Evolutionary conservation across 2,888 invertebrate genomes (phyloP).

Genomic region (Tachystola acroxantha): DNA sequence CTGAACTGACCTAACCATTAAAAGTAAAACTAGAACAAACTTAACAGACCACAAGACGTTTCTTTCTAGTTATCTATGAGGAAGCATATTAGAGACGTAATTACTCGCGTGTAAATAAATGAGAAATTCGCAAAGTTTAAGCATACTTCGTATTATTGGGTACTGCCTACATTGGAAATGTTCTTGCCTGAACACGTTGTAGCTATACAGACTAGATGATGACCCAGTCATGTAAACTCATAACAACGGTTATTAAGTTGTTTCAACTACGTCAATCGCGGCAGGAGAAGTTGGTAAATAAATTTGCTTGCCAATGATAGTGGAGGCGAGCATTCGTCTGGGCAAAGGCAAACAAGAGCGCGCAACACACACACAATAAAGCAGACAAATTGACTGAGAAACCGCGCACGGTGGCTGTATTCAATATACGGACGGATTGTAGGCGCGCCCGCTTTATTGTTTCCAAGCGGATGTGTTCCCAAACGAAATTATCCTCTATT

Average conservation of each 20-base stretch:
- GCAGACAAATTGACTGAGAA: slow-evolving; percentile 67
- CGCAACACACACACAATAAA: slow-evolving; percentile 59
- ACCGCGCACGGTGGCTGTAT: slow-evolving; percentile 45
- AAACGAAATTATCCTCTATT: slow-evolving; percentile 27
- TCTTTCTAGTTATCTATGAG: not conserved
- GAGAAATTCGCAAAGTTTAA: not conserved
- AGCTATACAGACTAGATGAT: too few relatives aligned
- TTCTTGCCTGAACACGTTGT: too few relatives aligned
- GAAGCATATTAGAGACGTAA: not conserved
- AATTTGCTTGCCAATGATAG: slow-evolving; percentile 29
- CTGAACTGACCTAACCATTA: too few relatives aligned
- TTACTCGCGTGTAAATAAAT: not conserved
- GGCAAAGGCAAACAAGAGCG: slow-evolving; percentile 35
- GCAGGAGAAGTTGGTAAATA: slow-evolving; percentile 27
- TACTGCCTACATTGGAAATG: too few relatives aligned
- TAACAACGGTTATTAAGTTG: slow-evolving; percentile 2
- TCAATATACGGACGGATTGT: slow-evolving; percentile 44
- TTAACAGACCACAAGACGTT: not conserved
- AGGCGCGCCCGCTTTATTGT: slow-evolving; percentile 57
- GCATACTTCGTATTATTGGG: too few relatives aligned
- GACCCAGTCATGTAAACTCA: slow-evolving; percentile 2
- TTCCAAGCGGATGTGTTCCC: slow-evolving; percentile 47
- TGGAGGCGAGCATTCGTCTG: slow-evolving; percentile 25
- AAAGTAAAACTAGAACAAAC: not conserved
- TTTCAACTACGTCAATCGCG: slow-evolving; percentile 12